These are phyloP conservation scores for Sipha flava DNA, from an alignment of 1,140 invertebrate genomes.

Conservation along the genomic window DNA sequence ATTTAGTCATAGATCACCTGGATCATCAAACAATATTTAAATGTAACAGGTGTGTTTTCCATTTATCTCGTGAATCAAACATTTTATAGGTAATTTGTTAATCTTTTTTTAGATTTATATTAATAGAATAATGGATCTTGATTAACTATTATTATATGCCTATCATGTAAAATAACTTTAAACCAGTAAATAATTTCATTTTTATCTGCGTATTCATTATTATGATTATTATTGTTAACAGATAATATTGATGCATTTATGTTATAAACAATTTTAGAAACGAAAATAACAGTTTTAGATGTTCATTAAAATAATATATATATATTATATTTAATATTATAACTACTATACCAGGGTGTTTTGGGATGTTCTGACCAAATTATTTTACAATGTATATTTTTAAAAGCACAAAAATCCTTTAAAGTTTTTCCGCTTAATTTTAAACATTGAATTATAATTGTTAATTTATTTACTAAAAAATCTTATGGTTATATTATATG, in stretches of 20 bases:
- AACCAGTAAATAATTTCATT: not conserved
- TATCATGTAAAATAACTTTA: not conserved
- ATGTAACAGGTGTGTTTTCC: not conserved
- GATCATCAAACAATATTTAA: not conserved
- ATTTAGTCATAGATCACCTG: conserved; percentile 1
- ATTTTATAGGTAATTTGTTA: not conserved
- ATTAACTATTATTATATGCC: conserved; percentile 5
- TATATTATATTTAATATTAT: not conserved
- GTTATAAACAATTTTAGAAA: not conserved
- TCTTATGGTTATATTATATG: no score
- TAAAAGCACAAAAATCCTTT: not conserved
- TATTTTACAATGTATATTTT: not conserved
- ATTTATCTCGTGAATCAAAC: not conserved
- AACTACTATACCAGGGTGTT: not conserved
- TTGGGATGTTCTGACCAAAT: conserved; percentile 1
- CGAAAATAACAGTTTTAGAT: not conserved
- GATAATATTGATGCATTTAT: not conserved
- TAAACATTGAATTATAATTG: not conserved
- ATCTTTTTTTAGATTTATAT: not conserved
- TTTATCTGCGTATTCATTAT: not conserved
- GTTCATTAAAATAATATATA: not conserved
- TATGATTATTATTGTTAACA: not conserved
- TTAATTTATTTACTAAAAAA: no score
- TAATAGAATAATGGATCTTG: not conserved
- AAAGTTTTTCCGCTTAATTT: not conserved